Percentiles rank a stretch among this genome's conserved stretches.
phyloP scores from a whole-genome alignment of 2,113 vertebrate species.

The Nyctibius bracteatus region DNA sequence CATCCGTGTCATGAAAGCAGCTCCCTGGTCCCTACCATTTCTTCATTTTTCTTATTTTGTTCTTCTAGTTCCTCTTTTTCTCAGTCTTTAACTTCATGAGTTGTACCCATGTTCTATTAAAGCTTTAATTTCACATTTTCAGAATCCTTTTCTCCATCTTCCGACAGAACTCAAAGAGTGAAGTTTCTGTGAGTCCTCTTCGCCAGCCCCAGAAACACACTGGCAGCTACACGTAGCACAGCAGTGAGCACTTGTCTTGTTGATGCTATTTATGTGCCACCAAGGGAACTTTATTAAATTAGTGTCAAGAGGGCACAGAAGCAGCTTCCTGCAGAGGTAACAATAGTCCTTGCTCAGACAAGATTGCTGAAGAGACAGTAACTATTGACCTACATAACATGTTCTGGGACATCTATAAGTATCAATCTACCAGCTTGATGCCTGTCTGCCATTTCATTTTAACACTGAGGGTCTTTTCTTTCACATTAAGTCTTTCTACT shows the following conservation, averaged over 20 bases:
- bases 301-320: constrained; percentile 22
- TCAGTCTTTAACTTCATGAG: neutral
- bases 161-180: neutral
- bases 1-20: neutral
- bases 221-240: neutral
- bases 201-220: neutral
- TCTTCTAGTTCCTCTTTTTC: neutral
- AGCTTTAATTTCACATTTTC: neutral
- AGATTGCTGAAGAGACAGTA: constrained; percentile 19
- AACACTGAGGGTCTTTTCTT: neutral
- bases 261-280: constrained; percentile 1
- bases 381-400: constrained; percentile 56
- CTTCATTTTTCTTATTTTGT: neutral
- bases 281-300: neutral
- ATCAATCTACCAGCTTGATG: neutral
- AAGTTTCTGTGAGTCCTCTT: neutral
- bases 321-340: constrained; percentile 16
- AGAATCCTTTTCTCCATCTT: neutral
- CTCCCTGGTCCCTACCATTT: neutral
- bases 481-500: neutral
- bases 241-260: neutral
- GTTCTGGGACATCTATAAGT: constrained; percentile 35
- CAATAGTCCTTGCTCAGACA: neutral
- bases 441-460: neutral
- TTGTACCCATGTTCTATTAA: neutral